Evolutionary conservation across 2,888 invertebrate genomes (phyloP), one percentile per base, ranked within the genome.

Genomic region (Lampropteryx suffumata): DNA sequence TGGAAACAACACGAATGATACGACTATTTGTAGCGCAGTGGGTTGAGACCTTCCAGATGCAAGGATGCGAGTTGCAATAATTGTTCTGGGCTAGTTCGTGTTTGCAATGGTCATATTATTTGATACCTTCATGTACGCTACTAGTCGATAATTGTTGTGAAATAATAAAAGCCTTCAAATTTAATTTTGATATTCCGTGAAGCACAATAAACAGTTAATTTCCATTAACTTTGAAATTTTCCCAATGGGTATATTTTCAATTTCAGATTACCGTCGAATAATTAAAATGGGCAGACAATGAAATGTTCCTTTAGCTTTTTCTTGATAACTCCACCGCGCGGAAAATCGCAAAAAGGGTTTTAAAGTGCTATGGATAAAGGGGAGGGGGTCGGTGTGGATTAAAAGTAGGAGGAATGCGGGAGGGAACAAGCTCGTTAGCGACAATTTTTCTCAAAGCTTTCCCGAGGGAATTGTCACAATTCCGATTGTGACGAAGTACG

Each of bases 381-480:
- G 68, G 75, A 69, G 69, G 73, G 48, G 41, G 49, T 43, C 50
- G 51, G 71, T 66, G 61, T 67, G 82, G 84, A 84, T 84, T 85
- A 82, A 84, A 84, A 82, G 76, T 71, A 70, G 73, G 74, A 70
- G 63, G 59, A 63, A 41, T 48, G 61, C 61, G 61, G 62, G 66
- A 50, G 60, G 57, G 62, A 32, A 47, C 76, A 77, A 85, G 88
- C 87, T 88, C 88, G 87, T 87, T 89, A 88, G 84, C 79, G 84
- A 84, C 84, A 86, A 84, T 88, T 89, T 88, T 88, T 87, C 87
- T 86, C 85, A 87, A 86, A 88, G 86, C 85, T 79, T 73, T 81
- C 82, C 76, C 80, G 64, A 67, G 82, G 73, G 85, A 82, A 84
- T 87, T 80, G 87, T 86, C 80, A 87, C 83, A 84, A 85, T 86